These are phyloP conservation scores for Tapera naevia DNA, from an alignment of 2,797 vertebrate genomes.

Conservation along the genomic window DNA sequence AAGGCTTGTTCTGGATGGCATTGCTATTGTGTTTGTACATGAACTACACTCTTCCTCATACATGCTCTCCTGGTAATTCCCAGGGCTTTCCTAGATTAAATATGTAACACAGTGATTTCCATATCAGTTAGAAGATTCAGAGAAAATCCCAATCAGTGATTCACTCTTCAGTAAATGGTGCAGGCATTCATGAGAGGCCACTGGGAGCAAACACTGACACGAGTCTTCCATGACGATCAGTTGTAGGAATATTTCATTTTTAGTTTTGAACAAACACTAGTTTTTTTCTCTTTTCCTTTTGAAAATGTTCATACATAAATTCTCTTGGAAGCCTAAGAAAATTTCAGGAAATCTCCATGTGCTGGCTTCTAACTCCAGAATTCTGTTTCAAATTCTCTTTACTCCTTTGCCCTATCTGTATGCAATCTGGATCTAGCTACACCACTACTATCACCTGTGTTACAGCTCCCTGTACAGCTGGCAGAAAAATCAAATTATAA, in stretches of 20 bases:
- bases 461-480: not conserved
- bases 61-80: not conserved
- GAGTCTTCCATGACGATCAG: not conserved
- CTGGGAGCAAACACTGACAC: not conserved
- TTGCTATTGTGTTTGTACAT: not conserved
- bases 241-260: not conserved
- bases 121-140: not conserved
- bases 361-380: not conserved
- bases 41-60: not conserved
- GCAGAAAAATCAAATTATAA: not conserved
- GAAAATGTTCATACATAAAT: not conserved
- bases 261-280: not conserved
- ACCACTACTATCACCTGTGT: not conserved
- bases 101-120: not conserved
- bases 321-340: not conserved
- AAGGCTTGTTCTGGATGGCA: not conserved
- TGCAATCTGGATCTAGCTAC: not conserved
- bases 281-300: not conserved
- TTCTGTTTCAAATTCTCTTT: not conserved
- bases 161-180: not conserved
- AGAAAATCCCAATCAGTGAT: not conserved
- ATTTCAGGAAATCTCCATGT: not conserved
- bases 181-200: not conserved
- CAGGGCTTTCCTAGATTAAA: not conserved
- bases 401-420: not conserved